Percentiles rank a stretch among this genome's conserved stretches.
Conservation (phyloP, 1,140 invertebrate genomes). For the Drosophila rhopaloa region DNA sequence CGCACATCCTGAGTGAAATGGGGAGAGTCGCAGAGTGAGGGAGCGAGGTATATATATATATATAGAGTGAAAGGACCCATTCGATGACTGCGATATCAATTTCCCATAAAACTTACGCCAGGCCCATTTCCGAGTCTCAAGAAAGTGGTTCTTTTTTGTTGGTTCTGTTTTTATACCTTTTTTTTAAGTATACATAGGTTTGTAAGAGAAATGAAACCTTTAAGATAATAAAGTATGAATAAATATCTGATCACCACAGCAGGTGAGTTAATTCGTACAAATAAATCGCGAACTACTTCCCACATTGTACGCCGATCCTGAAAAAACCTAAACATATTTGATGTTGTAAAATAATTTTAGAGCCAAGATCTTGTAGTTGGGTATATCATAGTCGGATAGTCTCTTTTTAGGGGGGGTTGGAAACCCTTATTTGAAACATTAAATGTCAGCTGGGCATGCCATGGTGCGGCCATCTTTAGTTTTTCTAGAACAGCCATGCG, state of each 20-base stretch:
- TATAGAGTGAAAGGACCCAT: conserved; percentile 46
- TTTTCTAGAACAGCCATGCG: conserved; percentile 45
- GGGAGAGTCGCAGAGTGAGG: conserved; percentile 8
- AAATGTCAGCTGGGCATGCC: conserved; percentile 78
- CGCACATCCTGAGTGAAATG: conserved; percentile 33
- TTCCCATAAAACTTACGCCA: conserved; percentile 77
- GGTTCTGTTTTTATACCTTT: background rate
- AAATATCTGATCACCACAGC: too few relatives aligned
- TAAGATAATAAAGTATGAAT: too few relatives aligned
- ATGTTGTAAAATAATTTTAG: too few relatives aligned
- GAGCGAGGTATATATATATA: background rate
- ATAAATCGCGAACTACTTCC: too few relatives aligned
- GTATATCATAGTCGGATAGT: background rate
- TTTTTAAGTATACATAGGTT: background rate
- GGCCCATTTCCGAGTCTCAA: conserved; percentile 28
- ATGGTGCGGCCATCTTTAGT: conserved; percentile 72
- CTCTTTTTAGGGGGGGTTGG: conserved; percentile 29
- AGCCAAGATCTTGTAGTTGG: background rate
- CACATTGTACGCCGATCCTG: too few relatives aligned
- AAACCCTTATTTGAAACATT: conserved; percentile 81
- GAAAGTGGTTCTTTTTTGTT: conserved; percentile 59
- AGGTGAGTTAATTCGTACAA: too few relatives aligned
- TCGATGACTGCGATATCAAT: conserved; percentile 76
- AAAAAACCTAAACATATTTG: too few relatives aligned
- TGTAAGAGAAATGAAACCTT: too few relatives aligned